Evolutionary conservation across 2,888 invertebrate genomes (phyloP).

Genomic region (Tinea trinotella): DNA sequence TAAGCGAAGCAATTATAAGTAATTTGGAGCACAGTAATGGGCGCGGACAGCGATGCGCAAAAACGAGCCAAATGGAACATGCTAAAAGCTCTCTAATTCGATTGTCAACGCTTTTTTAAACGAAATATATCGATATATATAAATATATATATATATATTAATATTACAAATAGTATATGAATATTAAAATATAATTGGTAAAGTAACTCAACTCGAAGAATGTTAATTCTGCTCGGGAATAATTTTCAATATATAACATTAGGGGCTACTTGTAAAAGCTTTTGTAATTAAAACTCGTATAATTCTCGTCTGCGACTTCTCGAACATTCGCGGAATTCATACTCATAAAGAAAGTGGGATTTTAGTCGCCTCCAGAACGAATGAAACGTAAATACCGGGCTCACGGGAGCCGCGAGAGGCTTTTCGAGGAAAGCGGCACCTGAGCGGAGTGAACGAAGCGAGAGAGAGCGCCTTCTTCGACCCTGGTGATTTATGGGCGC

Average conservation of each 20-base stretch:
- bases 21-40: conserved; percentile 66
- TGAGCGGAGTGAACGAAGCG: conserved; percentile 61
- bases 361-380: conserved; percentile 30
- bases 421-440: conserved; percentile 62
- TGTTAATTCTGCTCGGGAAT: background rate
- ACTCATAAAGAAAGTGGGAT: conserved; percentile 65
- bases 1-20: conserved; percentile 72
- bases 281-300: conserved; percentile 58
- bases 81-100: conserved; percentile 71
- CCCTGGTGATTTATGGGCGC: conserved; percentile 70
- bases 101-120: conserved; percentile 61
- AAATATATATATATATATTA: background rate
- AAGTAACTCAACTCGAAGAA: background rate
- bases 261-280: conserved; percentile 42
- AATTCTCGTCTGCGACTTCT: conserved; percentile 30
- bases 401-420: conserved; percentile 38
- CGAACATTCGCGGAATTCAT: conserved; percentile 54
- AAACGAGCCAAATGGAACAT: conserved; percentile 64
- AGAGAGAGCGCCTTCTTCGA: conserved; percentile 65
- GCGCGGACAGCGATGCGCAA: conserved; percentile 67
- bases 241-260: conserved; percentile 22
- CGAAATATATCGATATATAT: conserved; percentile 25
- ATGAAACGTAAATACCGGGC: conserved; percentile 61
- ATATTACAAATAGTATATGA: background rate
- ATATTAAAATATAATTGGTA: background rate